Conservation (phyloP, 2,113 vertebrate genomes). For the Synodontis membranacea region DNA sequence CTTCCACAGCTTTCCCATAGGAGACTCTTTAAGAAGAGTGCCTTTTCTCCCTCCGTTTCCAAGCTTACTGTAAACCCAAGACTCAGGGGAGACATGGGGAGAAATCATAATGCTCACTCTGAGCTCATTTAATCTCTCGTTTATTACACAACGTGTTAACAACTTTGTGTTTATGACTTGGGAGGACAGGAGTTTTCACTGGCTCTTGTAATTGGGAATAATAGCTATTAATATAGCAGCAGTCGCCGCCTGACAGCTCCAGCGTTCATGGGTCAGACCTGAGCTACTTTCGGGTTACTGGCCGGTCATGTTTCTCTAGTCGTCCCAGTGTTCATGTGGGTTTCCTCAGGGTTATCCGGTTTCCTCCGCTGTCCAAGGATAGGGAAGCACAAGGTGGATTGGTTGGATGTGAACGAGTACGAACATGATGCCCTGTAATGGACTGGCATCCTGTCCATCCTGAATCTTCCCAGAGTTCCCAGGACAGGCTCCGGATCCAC, state of each 20-base stretch:
- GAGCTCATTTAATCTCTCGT: not conserved
- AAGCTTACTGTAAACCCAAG: slow-evolving; percentile 46
- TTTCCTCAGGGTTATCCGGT: not conserved
- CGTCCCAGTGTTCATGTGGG: not conserved
- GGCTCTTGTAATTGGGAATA: not conserved
- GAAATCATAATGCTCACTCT: slow-evolving; percentile 18
- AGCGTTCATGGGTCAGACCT: not conserved
- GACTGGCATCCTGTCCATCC: not conserved
- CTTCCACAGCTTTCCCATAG: slow-evolving; percentile 45
- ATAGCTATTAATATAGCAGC: not conserved
- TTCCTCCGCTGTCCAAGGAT: not conserved
- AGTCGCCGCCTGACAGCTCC: not conserved
- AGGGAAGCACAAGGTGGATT: not conserved
- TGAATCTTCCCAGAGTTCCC: not conserved
- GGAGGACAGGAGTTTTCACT: slow-evolving; percentile 6
- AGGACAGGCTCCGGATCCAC: not conserved
- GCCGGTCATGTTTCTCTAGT: not conserved
- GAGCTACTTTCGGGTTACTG: not conserved
- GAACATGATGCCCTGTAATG: not conserved
- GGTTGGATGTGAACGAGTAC: not conserved
- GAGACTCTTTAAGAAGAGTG: slow-evolving; percentile 34
- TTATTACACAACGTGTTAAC: slow-evolving; percentile 38
- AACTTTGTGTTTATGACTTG: slow-evolving; percentile 28
- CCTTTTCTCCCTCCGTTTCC: slow-evolving; percentile 19
- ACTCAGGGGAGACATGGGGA: slow-evolving; percentile 36